Percentiles rank a stretch among this genome's conserved stretches.
Evolutionary conservation across 2,888 invertebrate genomes (phyloP).

Genomic region (Pseudococcus jackbeardsleyi): DNA sequence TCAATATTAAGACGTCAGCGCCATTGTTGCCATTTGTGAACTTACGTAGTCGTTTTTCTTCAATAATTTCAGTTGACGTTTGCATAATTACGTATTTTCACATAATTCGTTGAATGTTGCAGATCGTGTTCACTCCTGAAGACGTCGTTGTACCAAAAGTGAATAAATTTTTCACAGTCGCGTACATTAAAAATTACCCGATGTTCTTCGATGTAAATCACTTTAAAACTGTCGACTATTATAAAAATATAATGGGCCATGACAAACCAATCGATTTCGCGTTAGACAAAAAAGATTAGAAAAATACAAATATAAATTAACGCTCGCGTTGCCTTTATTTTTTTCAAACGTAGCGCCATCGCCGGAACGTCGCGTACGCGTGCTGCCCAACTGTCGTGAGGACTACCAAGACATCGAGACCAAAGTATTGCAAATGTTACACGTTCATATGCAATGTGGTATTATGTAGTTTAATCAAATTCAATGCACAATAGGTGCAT

Average conservation of each 20-base stretch:
- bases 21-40: no score
- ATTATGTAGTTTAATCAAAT: no score
- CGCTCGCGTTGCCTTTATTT: neutral
- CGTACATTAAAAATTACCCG: neutral
- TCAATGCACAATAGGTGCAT: no score
- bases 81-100: no score
- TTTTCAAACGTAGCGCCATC: neutral
- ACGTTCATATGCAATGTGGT: no score
- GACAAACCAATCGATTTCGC: conserved; percentile 6
- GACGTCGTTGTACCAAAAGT: neutral
- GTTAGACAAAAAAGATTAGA: neutral
- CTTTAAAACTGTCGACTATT: conserved; percentile 14
- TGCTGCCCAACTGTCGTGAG: no score
- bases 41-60: neutral
- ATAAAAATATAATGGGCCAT: conserved; percentile 39
- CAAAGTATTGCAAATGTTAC: no score
- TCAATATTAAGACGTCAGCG: no score
- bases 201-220: conserved; percentile 24
- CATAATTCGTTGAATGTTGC: neutral
- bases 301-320: neutral
- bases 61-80: neutral
- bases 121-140: conserved; percentile 23
- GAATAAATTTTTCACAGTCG: conserved; percentile 13
- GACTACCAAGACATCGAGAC: no score
- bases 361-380: no score